Evolutionary conservation across 2,113 vertebrate genomes (phyloP).

Genomic region (Lutjanus erythropterus): DNA sequence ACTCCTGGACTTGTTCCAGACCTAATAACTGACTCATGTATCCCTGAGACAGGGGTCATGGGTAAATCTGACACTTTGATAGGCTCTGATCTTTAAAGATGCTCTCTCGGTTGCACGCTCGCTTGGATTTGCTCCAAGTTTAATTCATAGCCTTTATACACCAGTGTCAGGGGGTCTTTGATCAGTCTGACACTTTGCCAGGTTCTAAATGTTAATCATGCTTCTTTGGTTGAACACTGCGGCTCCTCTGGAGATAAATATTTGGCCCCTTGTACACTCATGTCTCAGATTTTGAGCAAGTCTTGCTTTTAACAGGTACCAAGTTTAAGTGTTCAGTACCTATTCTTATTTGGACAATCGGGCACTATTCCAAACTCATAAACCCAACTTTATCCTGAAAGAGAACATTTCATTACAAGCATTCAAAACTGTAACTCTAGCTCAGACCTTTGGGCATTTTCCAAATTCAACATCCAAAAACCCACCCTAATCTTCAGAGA

Average conservation of each 20-base stretch:
- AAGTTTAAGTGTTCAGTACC: constrained; percentile 18
- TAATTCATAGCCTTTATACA: constrained; percentile 59
- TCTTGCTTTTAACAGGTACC: constrained; percentile 16
- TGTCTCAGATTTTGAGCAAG: constrained; percentile 16
- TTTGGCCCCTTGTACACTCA: constrained; percentile 11
- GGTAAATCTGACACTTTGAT: constrained; percentile 67
- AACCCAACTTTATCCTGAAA: constrained; percentile 34
- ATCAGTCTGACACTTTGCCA: constrained; percentile 62
- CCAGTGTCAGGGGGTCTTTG: constrained; percentile 63
- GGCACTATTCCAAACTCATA: constrained; percentile 19
- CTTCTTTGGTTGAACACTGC: constrained; percentile 42
- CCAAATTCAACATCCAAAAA: constrained; percentile 64
- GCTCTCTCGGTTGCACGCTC: constrained; percentile 51
- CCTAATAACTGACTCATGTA: constrained; percentile 53
- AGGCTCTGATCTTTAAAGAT: constrained; percentile 70
- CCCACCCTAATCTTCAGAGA: constrained; percentile 59
- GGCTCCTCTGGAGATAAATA: constrained; percentile 22
- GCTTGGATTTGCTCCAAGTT: constrained; percentile 62
- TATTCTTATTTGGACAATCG: constrained; percentile 23
- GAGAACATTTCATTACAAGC: constrained; percentile 45
- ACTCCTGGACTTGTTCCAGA: constrained; percentile 51
- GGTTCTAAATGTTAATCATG: constrained; percentile 68
- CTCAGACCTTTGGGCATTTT: constrained; percentile 43
- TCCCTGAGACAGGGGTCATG: constrained; percentile 45
- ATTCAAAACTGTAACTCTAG: constrained; percentile 30